Evolutionary conservation across 2,888 invertebrate species (phyloP), one percentile per base, ranked within the genome.

Genomic region (Steromphala cineraria): DNA sequence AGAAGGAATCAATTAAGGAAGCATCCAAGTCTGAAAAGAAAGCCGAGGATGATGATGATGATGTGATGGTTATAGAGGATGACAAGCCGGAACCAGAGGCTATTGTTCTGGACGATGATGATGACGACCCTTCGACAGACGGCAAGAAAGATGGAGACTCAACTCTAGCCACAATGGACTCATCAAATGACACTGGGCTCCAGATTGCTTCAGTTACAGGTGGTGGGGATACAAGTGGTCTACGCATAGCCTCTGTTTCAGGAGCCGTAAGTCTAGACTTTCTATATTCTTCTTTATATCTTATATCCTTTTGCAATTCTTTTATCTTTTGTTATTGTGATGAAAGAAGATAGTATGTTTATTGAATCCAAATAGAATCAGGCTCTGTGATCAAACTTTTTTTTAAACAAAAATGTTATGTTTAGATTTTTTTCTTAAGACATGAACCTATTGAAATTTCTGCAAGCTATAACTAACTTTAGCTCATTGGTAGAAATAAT

Each of bases 181-280:
- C 79, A 21, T 75, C 81, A 31, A 83, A 83, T 81, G 84, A 83
- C 76, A 81, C 85, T 71, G 85, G 87, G 56, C 78, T 87, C 62
- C 86, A 88, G 83, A 88, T 89, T 21, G 53, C 86, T 17, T 83
- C 87, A 0, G 88, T 88, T 28, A 87, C 82, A 67, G 85, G 88
- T 19, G 84, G 82, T 10, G 82, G 74, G 8, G 84, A 85, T 62
- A 78, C 83, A 0, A 76, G 31, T 17, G 40, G 71, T 15, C 40
- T 71, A 19, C 71, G 36, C 62, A 62, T 62, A 28, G 62, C 62
- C 24, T 52, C 74, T 13, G 74, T 46, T 5, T 77, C 77, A 10
- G 53, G 78, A 21, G 19, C 21, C 3, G 78, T 62, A 56, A 56
- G 56, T 56, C 5, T n/a, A 56, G 36, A n/a, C 56, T 24, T 19